Evolutionary conservation across 2,113 vertebrate species (phyloP), one percentile per base, ranked within the genome.

Genomic region (Recurvirostra avosetta): DNA sequence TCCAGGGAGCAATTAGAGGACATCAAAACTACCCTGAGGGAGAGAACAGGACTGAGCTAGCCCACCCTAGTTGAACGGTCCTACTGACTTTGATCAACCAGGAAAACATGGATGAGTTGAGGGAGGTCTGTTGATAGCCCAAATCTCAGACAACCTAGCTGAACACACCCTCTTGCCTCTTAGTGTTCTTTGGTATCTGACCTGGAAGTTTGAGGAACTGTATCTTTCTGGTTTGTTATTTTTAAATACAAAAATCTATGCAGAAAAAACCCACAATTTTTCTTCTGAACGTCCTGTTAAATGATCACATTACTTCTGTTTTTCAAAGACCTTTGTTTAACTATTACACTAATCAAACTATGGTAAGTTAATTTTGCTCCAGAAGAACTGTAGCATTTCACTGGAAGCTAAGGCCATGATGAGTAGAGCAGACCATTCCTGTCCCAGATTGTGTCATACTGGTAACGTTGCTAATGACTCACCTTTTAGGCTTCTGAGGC

Each of bases 1-100:
- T 40, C 34, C 7, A 16, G 53, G 68, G 52, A 84, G 79, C 55
- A 95, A 95, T 90, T 94, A 93, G 76, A 94, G 88, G 95, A 92
- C 92, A 83, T 8, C 41, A 78, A 80, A 83, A 93, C 38, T 68
- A 55, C 83, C 94, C 88, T 55, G 49, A 91, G 63, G 82, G 88
- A 49, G 55, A 59, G 67, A 94, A 86, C 41, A 83, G 78, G 41
- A 88, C 14, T 36, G 75, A 92, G 76, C 79, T 80, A 75, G 88
- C 68, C 91, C 86, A 89, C 90, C 76, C 49, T 50, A 38, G 85
- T 4, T 62, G 86, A 94, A 81, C 40, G 45, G 21, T 40, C 32
- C 5, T n/a, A 50, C 8, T 71, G 52, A n/a, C 75, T 88, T 81
- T 76, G 50, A 92, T 74, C 82, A 74, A 20, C 43, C 43, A 52